Evolutionary conservation across 2,888 invertebrate genomes (phyloP).

Genomic region (Allygus modestus): DNA sequence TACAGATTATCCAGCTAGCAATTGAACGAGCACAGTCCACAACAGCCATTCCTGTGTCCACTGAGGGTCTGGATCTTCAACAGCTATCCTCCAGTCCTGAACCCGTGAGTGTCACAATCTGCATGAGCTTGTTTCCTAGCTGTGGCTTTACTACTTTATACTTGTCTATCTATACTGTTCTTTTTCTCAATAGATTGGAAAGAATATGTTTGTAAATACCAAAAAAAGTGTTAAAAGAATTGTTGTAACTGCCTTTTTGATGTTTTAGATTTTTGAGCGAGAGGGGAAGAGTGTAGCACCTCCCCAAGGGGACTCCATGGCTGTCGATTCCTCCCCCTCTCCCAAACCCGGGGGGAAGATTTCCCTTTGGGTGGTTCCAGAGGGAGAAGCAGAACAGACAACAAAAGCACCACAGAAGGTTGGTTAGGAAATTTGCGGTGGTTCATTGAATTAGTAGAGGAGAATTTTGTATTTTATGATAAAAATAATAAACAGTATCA

Average conservation of each 20-base stretch:
- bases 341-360: constrained; percentile 67
- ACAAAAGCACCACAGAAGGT: constrained; percentile 54
- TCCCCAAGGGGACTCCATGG: constrained; percentile 18
- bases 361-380: constrained; percentile 69
- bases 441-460: no score
- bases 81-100: constrained; percentile 47
- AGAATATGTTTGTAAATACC: neutral
- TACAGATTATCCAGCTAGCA: constrained; percentile 69
- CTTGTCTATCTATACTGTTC: neutral
- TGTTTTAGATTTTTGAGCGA: constrained; percentile 42
- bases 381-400: constrained; percentile 49
- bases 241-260: neutral
- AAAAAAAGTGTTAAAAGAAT: neutral
- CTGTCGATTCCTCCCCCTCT: constrained; percentile 43
- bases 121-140: neutral
- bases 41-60: constrained; percentile 4
- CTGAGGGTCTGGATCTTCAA: constrained; percentile 47
- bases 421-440: constrained; percentile 2
- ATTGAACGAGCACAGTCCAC: constrained; percentile 67
- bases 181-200: neutral
- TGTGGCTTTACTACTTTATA: neutral
- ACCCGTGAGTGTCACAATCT: constrained; percentile 28
- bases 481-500: no score
- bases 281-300: constrained; percentile 40
- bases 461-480: no score